Conservation (phyloP, 1,140 invertebrate species). For the Drosophila kepulauana region DNA sequence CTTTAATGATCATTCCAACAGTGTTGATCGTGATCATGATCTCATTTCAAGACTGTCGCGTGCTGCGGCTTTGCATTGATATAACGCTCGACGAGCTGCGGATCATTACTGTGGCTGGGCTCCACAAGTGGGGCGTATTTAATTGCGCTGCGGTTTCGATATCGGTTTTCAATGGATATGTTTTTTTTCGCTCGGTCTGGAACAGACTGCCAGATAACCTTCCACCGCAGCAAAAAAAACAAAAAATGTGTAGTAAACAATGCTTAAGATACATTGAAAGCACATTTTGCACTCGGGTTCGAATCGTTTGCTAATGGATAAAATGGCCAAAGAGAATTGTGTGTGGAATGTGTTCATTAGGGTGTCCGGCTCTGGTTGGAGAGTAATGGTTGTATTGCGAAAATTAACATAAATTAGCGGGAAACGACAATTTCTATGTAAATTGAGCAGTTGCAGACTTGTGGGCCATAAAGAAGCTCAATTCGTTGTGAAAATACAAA, state of each 20-base stretch:
- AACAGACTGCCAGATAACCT: neutral
- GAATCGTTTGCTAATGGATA: too few relatives aligned
- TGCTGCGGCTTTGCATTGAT: constrained; percentile 64
- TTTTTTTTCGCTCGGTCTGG: neutral
- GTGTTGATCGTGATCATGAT: constrained; percentile 32
- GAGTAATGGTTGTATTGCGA: constrained; percentile 6
- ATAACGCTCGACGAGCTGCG: constrained; percentile 14
- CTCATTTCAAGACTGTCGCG: constrained; percentile 47
- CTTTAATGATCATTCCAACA: neutral
- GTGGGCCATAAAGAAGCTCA: constrained; percentile 67
- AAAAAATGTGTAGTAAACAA: neutral
- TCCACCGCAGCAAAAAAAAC: neutral
- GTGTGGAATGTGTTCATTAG: constrained; percentile 9
- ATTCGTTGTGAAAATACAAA: constrained; percentile 70
- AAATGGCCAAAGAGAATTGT: neutral
- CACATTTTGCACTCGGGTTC: neutral
- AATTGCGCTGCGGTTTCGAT: constrained; percentile 29
- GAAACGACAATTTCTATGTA: constrained; percentile 66
- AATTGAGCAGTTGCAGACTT: constrained; percentile 69
- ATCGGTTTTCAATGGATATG: constrained; percentile 40
- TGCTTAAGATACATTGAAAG: neutral
- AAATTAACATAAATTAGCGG: constrained; percentile 76
- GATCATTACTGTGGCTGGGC: constrained; percentile 12
- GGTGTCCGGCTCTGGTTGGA: neutral
- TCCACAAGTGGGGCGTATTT: constrained; percentile 61